Evolutionary conservation across 2,113 vertebrate genomes (phyloP).

Genomic region (Galbula dea): DNA sequence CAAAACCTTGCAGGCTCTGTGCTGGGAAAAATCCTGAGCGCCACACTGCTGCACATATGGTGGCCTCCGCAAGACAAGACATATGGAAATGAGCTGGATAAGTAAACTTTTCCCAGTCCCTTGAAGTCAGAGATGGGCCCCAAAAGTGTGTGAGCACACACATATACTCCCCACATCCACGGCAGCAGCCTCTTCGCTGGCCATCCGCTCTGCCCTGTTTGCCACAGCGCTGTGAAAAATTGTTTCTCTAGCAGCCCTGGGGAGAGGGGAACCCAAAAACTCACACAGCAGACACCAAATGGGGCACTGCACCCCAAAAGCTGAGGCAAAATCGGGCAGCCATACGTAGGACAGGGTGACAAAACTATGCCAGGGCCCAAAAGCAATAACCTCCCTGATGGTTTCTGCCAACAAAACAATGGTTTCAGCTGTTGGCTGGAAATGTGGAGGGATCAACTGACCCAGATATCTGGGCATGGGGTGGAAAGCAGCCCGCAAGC

Average conservation of each 20-base stretch:
- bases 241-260: background rate
- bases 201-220: background rate
- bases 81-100: conserved; percentile 4
- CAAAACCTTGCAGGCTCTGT: background rate
- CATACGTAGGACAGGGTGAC: accelerated
- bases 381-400: accelerated
- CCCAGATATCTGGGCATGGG: background rate
- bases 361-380: accelerated
- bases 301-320: background rate
- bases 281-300: accelerated
- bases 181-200: background rate
- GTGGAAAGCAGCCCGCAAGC: background rate
- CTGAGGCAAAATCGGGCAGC: background rate
- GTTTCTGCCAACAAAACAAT: background rate
- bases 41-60: background rate
- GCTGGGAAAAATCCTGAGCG: background rate
- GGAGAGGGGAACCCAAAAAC: background rate
- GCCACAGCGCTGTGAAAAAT: accelerated
- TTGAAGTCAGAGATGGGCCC: background rate
- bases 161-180: background rate
- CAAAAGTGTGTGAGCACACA: background rate
- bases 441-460: background rate
- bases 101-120: conserved; percentile 16
- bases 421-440: background rate
- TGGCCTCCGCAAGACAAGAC: background rate